Conservation (phyloP, 2,888 invertebrate species). For the Leucophenga maculata region DNA sequence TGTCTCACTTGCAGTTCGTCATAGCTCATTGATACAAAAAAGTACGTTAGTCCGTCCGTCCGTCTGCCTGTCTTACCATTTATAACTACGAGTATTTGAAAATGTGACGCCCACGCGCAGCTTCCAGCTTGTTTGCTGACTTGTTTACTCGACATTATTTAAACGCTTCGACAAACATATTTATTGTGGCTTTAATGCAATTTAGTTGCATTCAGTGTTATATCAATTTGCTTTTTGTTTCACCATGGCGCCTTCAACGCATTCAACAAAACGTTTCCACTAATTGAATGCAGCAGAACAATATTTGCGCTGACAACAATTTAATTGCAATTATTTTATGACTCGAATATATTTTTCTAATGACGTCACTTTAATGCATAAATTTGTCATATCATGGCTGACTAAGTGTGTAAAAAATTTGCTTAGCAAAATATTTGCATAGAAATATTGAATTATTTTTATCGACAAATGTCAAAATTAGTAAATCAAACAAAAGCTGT, state of each 20-base stretch:
- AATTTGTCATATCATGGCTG: background rate
- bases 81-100: conserved; percentile 26
- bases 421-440: conserved; percentile 14
- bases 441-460: background rate
- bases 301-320: conserved; percentile 14
- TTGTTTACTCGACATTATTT: background rate
- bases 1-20: conserved; percentile 1
- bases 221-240: conserved; percentile 7
- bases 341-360: background rate
- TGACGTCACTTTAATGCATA: background rate
- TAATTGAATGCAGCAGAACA: background rate
- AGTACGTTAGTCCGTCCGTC: background rate
- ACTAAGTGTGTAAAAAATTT: conserved; percentile 18
- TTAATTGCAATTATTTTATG: conserved; percentile 9
- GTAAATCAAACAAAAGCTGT: background rate
- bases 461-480: background rate
- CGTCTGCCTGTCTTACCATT: background rate
- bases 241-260: background rate
- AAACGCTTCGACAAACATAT: background rate
- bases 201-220: conserved; percentile 1
- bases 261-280: background rate
- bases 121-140: conserved; percentile 9
- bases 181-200: conserved; percentile 3
- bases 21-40: conserved; percentile 14
- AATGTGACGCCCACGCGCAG: conserved; percentile 19